These are phyloP conservation scores for Clupea harengus DNA, from an alignment of 2,113 vertebrate genomes.

Conservation along the genomic window DNA sequence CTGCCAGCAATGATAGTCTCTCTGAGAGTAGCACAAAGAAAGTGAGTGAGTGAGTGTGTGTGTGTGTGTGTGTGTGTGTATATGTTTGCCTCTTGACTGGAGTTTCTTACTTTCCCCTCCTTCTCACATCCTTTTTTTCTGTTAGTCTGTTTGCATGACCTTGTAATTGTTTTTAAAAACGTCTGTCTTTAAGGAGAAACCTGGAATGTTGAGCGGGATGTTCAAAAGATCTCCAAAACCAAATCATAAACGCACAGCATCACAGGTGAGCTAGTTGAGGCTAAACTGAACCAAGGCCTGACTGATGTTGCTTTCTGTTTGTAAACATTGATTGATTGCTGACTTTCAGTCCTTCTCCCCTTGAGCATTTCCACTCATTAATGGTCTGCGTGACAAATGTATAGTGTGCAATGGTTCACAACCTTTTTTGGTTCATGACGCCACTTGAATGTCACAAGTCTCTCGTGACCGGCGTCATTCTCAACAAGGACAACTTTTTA, in stretches of 20 bases:
- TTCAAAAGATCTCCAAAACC: constrained; percentile 21
- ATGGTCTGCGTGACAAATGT: too few relatives aligned
- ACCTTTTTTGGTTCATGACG: too few relatives aligned
- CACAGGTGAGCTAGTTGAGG: constrained; percentile 46
- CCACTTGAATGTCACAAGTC: too few relatives aligned
- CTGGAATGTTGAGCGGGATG: constrained; percentile 12
- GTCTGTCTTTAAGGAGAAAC: background rate
- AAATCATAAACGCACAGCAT: background rate
- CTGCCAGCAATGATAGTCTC: constrained; percentile 4
- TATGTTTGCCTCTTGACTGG: background rate
- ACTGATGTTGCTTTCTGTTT: too few relatives aligned
- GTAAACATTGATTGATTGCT: too few relatives aligned
- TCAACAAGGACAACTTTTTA: too few relatives aligned
- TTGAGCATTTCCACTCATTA: too few relatives aligned
- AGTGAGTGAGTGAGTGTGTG: background rate
- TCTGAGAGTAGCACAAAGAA: background rate
- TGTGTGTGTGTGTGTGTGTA: background rate
- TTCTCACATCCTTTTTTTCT: too few relatives aligned
- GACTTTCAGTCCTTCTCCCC: background rate
- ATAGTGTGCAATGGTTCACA: too few relatives aligned
- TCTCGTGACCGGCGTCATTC: too few relatives aligned
- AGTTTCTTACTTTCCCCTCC: too few relatives aligned
- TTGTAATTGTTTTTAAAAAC: background rate
- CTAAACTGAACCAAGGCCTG: background rate
- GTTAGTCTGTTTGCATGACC: background rate